A percentile compares a stretch with the other conserved stretches of the same genome.
These are phyloP conservation scores for Linnaemya vulpina DNA, from an alignment of 2,888 invertebrate species.

Conservation along the genomic window DNA sequence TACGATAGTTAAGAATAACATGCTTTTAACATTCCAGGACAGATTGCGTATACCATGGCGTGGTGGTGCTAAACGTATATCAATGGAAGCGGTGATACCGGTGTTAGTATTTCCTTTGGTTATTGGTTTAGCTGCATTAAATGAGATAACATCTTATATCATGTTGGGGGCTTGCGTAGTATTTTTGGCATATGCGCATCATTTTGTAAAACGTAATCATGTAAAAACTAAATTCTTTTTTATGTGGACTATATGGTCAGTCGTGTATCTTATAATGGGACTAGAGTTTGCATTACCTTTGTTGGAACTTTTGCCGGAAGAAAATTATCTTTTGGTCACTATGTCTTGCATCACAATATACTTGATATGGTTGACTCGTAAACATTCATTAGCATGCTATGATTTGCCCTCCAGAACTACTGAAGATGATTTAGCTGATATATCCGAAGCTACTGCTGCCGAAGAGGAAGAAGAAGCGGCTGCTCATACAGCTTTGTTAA, in stretches of 20 bases:
- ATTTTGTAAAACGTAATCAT: conserved; percentile 77
- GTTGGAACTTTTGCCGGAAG: conserved; percentile 88
- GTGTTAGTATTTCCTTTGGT: conserved; percentile 83
- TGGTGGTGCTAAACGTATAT: conserved; percentile 85
- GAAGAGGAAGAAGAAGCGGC: conserved; percentile 80
- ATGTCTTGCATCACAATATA: conserved; percentile 76
- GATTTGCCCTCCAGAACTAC: conserved; percentile 77
- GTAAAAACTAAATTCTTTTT: conserved; percentile 88
- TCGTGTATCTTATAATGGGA: conserved; percentile 86
- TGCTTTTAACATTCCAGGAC: conserved; percentile 84
- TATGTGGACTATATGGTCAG: conserved; percentile 89
- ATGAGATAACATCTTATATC: conserved; percentile 81
- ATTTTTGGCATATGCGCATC: conserved; percentile 77
- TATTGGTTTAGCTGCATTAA: conserved; percentile 83
- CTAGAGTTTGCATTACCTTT: conserved; percentile 90
- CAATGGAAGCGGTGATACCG: conserved; percentile 84
- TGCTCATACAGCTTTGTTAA: conserved; percentile 77
- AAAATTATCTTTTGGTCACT: conserved; percentile 85
- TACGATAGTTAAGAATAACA: conserved; percentile 74
- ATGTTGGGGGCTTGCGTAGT: conserved; percentile 78
- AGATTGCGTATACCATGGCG: conserved; percentile 85
- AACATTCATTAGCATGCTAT: conserved; percentile 79
- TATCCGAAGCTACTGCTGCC: conserved; percentile 78
- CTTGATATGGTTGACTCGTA: conserved; percentile 77
- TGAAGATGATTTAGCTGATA: conserved; percentile 80